These are phyloP conservation scores for Agrochola lychnidis DNA, from an alignment of 2,888 invertebrate species.

Conservation along the genomic window DNA sequence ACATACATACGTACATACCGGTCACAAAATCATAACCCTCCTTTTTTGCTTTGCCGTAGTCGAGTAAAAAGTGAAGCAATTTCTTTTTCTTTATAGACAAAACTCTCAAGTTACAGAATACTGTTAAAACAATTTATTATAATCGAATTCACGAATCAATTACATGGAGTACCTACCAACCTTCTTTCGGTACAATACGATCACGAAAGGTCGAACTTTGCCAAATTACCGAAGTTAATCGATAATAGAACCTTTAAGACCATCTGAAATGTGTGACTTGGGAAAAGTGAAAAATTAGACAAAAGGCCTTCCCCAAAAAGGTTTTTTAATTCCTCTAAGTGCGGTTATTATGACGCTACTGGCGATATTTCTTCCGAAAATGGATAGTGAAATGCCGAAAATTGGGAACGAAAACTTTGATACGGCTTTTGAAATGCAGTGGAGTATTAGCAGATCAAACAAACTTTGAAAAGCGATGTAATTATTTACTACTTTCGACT, in stretches of 20 bases:
- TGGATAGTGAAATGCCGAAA: background rate
- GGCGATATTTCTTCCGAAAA: background rate
- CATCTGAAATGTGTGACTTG: constrained; percentile 43
- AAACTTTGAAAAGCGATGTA: background rate
- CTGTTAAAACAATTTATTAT: constrained; percentile 28
- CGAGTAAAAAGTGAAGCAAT: background rate
- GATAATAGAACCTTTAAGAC: constrained; percentile 36
- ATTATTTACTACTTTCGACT: too few relatives aligned
- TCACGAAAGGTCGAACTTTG: constrained; percentile 44
- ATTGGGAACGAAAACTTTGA: background rate
- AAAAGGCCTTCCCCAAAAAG: background rate
- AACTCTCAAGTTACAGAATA: constrained; percentile 20
- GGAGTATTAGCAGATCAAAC: background rate
- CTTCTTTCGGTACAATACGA: constrained; percentile 6
- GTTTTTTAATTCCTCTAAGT: constrained; percentile 30
- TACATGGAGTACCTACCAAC: constrained; percentile 34
- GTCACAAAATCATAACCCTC: too few relatives aligned
- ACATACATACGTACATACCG: too few relatives aligned
- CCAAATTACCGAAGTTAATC: constrained; percentile 58
- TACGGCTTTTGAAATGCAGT: background rate
- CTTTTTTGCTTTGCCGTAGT: too few relatives aligned
- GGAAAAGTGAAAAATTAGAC: constrained; percentile 49
- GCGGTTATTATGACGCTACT: background rate
- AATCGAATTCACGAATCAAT: constrained; percentile 55
- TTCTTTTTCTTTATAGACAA: background rate